Percentiles rank a stretch among this genome's conserved stretches.
phyloP scores from a whole-genome alignment of 2,888 invertebrate species.

The Hypomecis atomaria region DNA sequence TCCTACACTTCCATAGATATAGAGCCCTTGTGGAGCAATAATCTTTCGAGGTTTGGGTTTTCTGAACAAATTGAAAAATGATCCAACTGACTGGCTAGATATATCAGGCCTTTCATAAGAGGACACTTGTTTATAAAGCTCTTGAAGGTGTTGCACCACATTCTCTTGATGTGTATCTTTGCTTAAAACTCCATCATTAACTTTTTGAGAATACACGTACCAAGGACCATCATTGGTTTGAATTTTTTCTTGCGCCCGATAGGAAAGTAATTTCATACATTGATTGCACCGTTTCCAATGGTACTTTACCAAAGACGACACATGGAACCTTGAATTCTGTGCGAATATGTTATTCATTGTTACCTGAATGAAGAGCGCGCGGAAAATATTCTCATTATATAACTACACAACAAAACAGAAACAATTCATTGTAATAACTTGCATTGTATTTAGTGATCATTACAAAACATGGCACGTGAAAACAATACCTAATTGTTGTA shows the following conservation, averaged over 20 bases:
- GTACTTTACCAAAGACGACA: conserved; percentile 59
- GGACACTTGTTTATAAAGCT: conserved; percentile 86
- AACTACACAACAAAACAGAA: conserved; percentile 30
- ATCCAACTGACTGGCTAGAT: conserved; percentile 48
- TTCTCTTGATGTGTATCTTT: conserved; percentile 90
- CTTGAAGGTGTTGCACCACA: conserved; percentile 88
- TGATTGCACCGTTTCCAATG: conserved; percentile 64
- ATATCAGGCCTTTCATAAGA: conserved; percentile 78
- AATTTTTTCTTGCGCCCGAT: conserved; percentile 57
- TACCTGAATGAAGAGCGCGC: conserved; percentile 50
- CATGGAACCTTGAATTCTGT: conserved; percentile 56
- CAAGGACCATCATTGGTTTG: conserved; percentile 73
- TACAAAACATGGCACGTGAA: neutral
- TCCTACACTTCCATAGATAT: conserved; percentile 95
- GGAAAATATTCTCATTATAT: conserved; percentile 35
- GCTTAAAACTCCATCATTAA: conserved; percentile 84
- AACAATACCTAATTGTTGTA: neutral
- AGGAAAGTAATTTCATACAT: conserved; percentile 66
- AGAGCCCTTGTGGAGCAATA: conserved; percentile 90
- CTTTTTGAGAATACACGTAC: conserved; percentile 82
- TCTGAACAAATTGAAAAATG: conserved; percentile 70
- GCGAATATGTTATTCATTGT: conserved; percentile 62
- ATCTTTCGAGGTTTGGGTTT: conserved; percentile 71
- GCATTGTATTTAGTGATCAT: neutral
- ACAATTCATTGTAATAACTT: conserved; percentile 7